Conservation (phyloP, 2,113 vertebrate genomes). For the Melanerpes formicivorus region DNA sequence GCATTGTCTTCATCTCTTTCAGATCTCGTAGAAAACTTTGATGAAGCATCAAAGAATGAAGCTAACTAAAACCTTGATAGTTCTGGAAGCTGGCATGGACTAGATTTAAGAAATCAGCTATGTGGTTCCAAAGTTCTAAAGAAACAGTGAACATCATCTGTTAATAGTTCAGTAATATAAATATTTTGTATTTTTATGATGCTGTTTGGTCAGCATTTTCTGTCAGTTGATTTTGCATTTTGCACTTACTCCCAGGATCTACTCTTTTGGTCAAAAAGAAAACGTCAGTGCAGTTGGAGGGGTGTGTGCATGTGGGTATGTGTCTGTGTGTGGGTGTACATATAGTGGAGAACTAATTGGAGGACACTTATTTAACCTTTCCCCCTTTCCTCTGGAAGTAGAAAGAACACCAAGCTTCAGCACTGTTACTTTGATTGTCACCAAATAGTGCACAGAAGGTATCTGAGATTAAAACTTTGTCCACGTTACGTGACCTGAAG, state of each 20-base stretch:
- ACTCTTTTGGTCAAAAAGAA: constrained; percentile 81
- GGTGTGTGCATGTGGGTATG: constrained; percentile 70
- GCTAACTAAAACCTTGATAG: constrained; percentile 85
- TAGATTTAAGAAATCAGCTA: constrained; percentile 85
- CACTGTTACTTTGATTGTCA: constrained; percentile 67
- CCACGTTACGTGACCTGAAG: constrained; percentile 52
- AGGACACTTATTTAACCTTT: constrained; percentile 82
- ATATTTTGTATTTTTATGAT: constrained; percentile 92
- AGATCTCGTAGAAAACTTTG: constrained; percentile 99
- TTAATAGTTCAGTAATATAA: constrained; percentile 89
- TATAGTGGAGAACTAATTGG: constrained; percentile 80
- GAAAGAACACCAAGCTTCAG: constrained; percentile 85
- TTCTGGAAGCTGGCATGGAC: constrained; percentile 85
- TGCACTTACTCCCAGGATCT: constrained; percentile 85
- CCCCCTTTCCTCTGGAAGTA: constrained; percentile 76
- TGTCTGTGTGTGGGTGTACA: constrained; percentile 75
- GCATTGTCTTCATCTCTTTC: constrained; percentile 63
- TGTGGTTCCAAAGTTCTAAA: constrained; percentile 87
- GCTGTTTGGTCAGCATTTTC: constrained; percentile 85
- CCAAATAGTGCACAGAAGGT: constrained; percentile 55
- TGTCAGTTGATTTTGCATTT: constrained; percentile 89
- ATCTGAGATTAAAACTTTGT: constrained; percentile 17
- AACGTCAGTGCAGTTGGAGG: constrained; percentile 78
- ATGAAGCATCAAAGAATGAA: constrained; percentile 98
- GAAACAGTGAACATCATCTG: constrained; percentile 81